Evolutionary conservation across 2,888 invertebrate genomes (phyloP).

Genomic region (Tiliacea citrago): DNA sequence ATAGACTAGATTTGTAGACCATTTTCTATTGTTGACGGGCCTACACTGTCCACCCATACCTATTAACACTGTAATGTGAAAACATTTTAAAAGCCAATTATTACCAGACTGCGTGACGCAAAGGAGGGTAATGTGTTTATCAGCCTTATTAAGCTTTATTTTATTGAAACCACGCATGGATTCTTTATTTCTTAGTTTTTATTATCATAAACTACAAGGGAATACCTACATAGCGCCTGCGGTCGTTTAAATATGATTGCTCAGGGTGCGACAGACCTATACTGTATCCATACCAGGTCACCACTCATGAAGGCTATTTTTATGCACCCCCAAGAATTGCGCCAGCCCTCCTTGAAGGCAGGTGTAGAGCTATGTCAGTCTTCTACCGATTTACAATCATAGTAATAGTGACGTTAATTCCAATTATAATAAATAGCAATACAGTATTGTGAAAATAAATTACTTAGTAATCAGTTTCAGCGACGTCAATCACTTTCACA

Average conservation of each 20-base stretch:
- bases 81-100: no score
- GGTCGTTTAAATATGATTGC: no score
- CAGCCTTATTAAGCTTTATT: no score
- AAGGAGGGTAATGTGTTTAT: no score
- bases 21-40: no score
- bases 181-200: background rate
- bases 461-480: slow-evolving; percentile 59
- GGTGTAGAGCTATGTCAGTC: background rate
- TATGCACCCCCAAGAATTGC: background rate
- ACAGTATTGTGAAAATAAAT: slow-evolving; percentile 45
- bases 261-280: background rate
- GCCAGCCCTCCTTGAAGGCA: no score
- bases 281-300: background rate
- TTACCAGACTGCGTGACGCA: no score
- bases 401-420: background rate
- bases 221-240: background rate
- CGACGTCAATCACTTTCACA: slow-evolving; percentile 63
- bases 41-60: no score
- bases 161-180: background rate
- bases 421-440: slow-evolving; percentile 14
- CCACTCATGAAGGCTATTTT: background rate
- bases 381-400: background rate
- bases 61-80: no score
- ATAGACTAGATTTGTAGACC: no score
- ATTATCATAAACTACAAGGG: background rate